These are phyloP conservation scores for Parochlus steinenii DNA, from an alignment of 2,888 invertebrate genomes.

Conservation along the genomic window DNA sequence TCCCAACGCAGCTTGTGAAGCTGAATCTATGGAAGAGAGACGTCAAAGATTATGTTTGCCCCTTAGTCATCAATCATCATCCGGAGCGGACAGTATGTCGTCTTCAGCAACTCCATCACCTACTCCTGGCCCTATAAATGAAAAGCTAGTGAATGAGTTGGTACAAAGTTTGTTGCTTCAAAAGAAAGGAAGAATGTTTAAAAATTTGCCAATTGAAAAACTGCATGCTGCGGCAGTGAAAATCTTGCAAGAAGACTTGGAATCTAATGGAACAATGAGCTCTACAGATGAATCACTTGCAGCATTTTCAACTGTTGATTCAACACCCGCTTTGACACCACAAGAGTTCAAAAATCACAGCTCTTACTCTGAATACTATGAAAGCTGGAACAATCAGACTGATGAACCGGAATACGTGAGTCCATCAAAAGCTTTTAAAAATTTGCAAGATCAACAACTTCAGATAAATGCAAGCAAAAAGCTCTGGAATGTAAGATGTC, in stretches of 20 bases:
- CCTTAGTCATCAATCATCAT: constrained; percentile 29
- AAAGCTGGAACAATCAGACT: constrained; percentile 30
- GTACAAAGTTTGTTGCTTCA: constrained; percentile 38
- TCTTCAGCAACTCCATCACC: constrained; percentile 37
- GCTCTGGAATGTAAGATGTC: constrained; percentile 41
- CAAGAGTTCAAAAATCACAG: constrained; percentile 30
- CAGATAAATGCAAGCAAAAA: constrained; percentile 28
- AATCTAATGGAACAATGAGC: constrained; percentile 27
- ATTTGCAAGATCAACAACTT: constrained; percentile 34
- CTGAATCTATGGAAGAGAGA: constrained; percentile 29
- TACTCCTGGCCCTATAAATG: constrained; percentile 32
- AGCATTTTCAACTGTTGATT: constrained; percentile 27
- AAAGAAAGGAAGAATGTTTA: constrained; percentile 35
- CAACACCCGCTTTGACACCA: constrained; percentile 33
- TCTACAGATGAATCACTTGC: constrained; percentile 26
- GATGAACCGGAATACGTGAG: constrained; percentile 23
- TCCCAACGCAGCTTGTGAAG: constrained; percentile 23
- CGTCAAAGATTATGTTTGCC: constrained; percentile 36
- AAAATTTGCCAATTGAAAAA: constrained; percentile 38
- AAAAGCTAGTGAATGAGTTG: constrained; percentile 38
- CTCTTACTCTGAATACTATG: constrained; percentile 38
- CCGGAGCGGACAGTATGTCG: constrained; percentile 34
- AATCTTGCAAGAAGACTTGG: constrained; percentile 38
- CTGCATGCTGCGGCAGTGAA: constrained; percentile 38
- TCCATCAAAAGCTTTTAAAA: constrained; percentile 40